phyloP scores from a whole-genome alignment of 2,113 vertebrate species.

The Vulpes vulpes region DNA sequence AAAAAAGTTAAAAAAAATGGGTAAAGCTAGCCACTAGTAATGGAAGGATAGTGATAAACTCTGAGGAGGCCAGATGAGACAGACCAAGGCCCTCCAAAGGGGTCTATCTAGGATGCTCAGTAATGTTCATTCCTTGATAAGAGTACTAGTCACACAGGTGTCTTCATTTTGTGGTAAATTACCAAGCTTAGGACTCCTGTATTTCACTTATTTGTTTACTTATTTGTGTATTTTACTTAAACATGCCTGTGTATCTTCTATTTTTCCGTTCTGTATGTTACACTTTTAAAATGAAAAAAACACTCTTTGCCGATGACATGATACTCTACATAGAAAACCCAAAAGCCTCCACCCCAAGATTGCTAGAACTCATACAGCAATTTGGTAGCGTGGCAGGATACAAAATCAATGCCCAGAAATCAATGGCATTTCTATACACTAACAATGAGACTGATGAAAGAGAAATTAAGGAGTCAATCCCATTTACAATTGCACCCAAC shows the following conservation, averaged over 20 bases:
- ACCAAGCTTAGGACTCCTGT: not conserved
- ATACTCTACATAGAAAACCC: too few species aligned
- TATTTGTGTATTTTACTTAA: conserved; percentile 4
- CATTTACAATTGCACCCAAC: too few species aligned
- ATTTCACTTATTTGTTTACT: not conserved
- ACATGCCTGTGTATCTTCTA: not conserved
- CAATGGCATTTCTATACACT: too few species aligned
- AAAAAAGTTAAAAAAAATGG: not conserved
- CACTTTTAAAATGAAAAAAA: not conserved
- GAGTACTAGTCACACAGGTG: not conserved
- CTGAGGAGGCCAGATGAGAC: not conserved
- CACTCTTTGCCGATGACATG: too few species aligned
- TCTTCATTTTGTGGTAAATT: conserved; percentile 1
- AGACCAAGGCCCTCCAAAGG: not conserved
- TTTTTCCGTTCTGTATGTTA: not conserved
- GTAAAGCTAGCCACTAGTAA: not conserved
- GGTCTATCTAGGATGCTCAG: not conserved
- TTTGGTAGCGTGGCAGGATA: too few species aligned
- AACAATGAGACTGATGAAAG: too few species aligned
- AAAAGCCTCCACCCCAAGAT: too few species aligned
- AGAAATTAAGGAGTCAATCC: too few species aligned
- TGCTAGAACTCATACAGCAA: too few species aligned
- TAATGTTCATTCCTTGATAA: not conserved
- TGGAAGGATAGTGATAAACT: not conserved
- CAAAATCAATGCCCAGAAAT: too few species aligned